A percentile compares a stretch with the other conserved stretches of the same genome.
Evolutionary conservation across 2,797 vertebrate species (phyloP).

Genomic region (Bufotes viridis): DNA sequence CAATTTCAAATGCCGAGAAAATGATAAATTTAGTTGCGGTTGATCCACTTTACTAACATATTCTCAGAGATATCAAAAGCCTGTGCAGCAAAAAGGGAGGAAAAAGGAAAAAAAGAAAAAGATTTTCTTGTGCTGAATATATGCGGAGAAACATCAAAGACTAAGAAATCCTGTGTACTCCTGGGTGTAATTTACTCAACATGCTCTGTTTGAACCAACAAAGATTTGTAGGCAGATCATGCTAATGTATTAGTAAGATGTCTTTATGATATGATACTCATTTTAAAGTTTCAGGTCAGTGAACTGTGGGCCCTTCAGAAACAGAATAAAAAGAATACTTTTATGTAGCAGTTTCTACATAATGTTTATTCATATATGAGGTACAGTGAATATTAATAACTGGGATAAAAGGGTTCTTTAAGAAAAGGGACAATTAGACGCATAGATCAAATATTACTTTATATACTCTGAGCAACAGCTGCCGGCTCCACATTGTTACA

Average conservation of each 20-base stretch:
- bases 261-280: conserved; percentile 43
- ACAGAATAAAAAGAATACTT: conserved; percentile 12
- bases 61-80: conserved; percentile 36
- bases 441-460: no score
- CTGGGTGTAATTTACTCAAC: conserved; percentile 50
- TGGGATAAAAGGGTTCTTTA: background rate
- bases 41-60: conserved; percentile 38
- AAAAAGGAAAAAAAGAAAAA: background rate
- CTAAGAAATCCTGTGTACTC: conserved; percentile 43
- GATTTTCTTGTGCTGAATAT: conserved; percentile 27
- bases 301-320: conserved; percentile 18
- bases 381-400: background rate
- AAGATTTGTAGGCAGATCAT: conserved; percentile 46
- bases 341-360: conserved; percentile 13
- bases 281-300: conserved; percentile 41
- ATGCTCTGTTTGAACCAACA: conserved; percentile 48
- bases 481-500: no score
- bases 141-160: conserved; percentile 43
- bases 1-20: conserved; percentile 33
- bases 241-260: conserved; percentile 19
- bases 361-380: conserved; percentile 27
- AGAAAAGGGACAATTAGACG: background rate
- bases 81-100: conserved; percentile 7
- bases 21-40: conserved; percentile 41
- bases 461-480: no score